phyloP scores from a whole-genome alignment of 2,888 invertebrate genomes.

The Orchesella flavescens region DNA sequence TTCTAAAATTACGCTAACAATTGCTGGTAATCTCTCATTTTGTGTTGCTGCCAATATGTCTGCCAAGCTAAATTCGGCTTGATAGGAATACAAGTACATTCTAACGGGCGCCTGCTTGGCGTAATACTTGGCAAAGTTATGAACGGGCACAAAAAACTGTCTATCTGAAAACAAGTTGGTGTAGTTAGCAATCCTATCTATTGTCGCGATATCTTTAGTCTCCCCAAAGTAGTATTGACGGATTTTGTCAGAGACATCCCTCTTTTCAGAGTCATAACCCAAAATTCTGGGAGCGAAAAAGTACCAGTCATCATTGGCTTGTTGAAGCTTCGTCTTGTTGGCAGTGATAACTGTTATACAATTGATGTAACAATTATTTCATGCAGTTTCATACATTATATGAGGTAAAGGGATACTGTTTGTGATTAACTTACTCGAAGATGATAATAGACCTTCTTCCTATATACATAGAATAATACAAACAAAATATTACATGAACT shows the following conservation, averaged over 20 bases:
- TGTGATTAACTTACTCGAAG: conserved; percentile 47
- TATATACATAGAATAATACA: too few species aligned
- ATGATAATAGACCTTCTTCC: conserved; percentile 67
- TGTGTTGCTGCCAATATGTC: conserved; percentile 50
- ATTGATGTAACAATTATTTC: too few species aligned
- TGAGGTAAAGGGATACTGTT: not conserved
- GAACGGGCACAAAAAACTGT: conserved; percentile 58
- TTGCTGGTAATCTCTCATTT: conserved; percentile 45
- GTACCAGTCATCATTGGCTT: conserved; percentile 61
- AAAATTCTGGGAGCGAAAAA: conserved; percentile 55
- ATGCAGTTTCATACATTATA: too few species aligned
- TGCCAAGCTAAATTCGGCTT: conserved; percentile 43
- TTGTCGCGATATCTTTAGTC: conserved; percentile 43
- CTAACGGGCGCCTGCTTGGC: conserved; percentile 53
- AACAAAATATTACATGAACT: too few species aligned
- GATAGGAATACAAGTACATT: conserved; percentile 56
- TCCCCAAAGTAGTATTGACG: conserved; percentile 64
- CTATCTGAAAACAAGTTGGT: conserved; percentile 65
- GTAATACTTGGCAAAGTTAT: conserved; percentile 48
- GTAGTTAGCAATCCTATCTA: conserved; percentile 52
- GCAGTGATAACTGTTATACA: conserved; percentile 53
- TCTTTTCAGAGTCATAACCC: conserved; percentile 47
- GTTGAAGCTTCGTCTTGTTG: conserved; percentile 59
- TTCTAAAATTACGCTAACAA: conserved; percentile 53
- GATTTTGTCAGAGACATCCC: conserved; percentile 52